phyloP scores from a whole-genome alignment of 2,113 vertebrate species.

The Ophiodon elongatus region DNA sequence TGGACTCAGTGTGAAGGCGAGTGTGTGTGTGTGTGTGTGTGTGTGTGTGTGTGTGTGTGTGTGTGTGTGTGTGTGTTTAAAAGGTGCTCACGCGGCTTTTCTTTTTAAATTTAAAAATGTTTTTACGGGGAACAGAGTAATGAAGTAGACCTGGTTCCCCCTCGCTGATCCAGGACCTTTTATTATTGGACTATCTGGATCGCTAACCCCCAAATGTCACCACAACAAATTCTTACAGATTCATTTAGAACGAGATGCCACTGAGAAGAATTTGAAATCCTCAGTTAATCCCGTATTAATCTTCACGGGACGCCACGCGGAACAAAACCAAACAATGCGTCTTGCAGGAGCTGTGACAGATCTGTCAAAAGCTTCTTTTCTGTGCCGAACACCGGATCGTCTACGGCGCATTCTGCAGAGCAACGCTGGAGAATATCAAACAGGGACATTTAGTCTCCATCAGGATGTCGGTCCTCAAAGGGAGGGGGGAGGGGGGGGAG shows the following conservation, averaged over 20 bases:
- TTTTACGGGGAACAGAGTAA: background rate
- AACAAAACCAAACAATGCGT: conserved; percentile 24
- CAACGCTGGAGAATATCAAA: background rate
- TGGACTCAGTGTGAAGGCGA: conserved; percentile 12
- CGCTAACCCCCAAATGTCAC: background rate
- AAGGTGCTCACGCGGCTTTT: conserved; percentile 20
- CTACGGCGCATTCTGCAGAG: background rate
- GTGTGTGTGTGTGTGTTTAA: background rate
- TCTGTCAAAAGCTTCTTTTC: background rate
- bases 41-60: background rate
- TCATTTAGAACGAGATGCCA: background rate
- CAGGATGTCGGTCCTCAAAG: no score
- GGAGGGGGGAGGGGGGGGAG: no score
- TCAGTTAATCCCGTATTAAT: conserved; percentile 18
- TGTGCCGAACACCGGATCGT: background rate
- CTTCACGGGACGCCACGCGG: conserved; percentile 10
- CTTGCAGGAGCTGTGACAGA: background rate
- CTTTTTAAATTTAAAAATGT: conserved; percentile 15
- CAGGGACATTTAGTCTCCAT: background rate
- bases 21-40: no score
- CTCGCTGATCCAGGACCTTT: background rate
- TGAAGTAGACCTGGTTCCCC: background rate
- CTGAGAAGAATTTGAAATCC: conserved; percentile 18
- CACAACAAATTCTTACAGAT: conserved; percentile 7
- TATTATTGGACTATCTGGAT: background rate